Percentiles rank a stretch among this genome's conserved stretches.
phyloP scores from a whole-genome alignment of 2,797 vertebrate genomes.

The Sebastes minor region DNA sequence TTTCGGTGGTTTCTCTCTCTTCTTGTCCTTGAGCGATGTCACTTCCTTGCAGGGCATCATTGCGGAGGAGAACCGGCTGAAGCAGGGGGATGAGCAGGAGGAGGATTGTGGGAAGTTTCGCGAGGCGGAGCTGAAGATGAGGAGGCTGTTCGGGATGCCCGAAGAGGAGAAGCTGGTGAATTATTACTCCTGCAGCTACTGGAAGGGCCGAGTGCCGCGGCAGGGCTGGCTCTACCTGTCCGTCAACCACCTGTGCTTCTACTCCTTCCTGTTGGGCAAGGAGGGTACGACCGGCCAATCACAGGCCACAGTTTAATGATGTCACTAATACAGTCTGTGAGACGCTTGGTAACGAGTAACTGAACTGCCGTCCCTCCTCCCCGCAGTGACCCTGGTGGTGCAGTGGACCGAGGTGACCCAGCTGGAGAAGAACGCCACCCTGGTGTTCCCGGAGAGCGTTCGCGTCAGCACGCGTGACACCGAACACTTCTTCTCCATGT shows the following conservation, averaged over 20 bases:
- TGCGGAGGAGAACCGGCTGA: constrained; percentile 93
- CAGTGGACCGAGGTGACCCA: constrained; percentile 95
- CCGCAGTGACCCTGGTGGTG: constrained; percentile 90
- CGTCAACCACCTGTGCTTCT: constrained; percentile 97
- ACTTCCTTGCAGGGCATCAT: constrained; percentile 89
- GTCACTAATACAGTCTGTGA: background rate
- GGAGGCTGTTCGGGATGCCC: constrained; percentile 95
- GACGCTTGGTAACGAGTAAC: too few relatives aligned
- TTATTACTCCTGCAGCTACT: constrained; percentile 98
- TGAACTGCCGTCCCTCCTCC: too few relatives aligned
- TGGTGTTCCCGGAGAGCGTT: constrained; percentile 95
- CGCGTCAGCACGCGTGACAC: constrained; percentile 90
- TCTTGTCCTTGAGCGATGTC: constrained; percentile 6
- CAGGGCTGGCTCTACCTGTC: constrained; percentile 98
- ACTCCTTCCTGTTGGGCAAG: constrained; percentile 95
- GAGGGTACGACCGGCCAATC: constrained; percentile 82
- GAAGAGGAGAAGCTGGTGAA: constrained; percentile 97
- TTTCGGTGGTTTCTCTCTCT: background rate
- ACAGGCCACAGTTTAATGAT: background rate
- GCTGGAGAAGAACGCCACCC: constrained; percentile 93
- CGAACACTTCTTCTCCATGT: constrained; percentile 97
- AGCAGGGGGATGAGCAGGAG: constrained; percentile 85
- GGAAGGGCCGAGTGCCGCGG: constrained; percentile 94
- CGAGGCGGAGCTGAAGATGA: constrained; percentile 95
- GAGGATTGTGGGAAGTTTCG: constrained; percentile 95